Evolutionary conservation across 2,888 invertebrate species (phyloP), one percentile per base, ranked within the genome.

Genomic region (Podabrus alpinus): DNA sequence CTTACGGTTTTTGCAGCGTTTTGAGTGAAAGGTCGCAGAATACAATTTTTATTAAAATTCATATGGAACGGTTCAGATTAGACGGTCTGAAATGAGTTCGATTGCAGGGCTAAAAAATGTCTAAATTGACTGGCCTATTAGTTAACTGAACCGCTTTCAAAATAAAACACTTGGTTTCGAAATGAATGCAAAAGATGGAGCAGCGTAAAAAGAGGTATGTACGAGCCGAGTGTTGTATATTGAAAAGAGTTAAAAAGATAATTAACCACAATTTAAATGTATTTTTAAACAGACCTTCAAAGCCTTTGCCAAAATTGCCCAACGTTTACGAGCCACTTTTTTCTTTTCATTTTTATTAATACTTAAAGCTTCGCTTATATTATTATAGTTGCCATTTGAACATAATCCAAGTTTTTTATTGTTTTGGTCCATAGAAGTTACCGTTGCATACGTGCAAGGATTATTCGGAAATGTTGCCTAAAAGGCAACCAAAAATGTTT

Each of bases 261-360:
- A 45, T 45, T 45, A 45, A 45, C 45, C 45, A 45, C 45, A 45
- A 45, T 45, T 45, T 45, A 45, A 45, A 45, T 72, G 86, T 77
- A 87, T 81, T 75, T 81, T 86, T 79, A 92, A 80, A 81, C 81
- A 79, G 87, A 88, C 87, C 86, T 88, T 88, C 78, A 93, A 85
- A 64, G 92, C 93, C 80, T 91, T 91, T 72, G 93, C 93, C 81
- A 93, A 87, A 67, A 93, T 90, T 77, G 90, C 91, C 93, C 93
- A 93, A 81, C 93, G 90, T 84, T 91, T 90, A 77, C 92, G 89
- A 17, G 93, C 93, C 78, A 90, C 89, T 83, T 88, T 88, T 86
- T 88, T 87, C 84, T 86, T 87, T 82, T 87, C 86, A 85, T 85
- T 86, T 78, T 80, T 81, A 79, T 78, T 79, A 79, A 82, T 83